Conservation (phyloP, 2,113 vertebrate genomes). For the Argyrosomus japonicus region DNA sequence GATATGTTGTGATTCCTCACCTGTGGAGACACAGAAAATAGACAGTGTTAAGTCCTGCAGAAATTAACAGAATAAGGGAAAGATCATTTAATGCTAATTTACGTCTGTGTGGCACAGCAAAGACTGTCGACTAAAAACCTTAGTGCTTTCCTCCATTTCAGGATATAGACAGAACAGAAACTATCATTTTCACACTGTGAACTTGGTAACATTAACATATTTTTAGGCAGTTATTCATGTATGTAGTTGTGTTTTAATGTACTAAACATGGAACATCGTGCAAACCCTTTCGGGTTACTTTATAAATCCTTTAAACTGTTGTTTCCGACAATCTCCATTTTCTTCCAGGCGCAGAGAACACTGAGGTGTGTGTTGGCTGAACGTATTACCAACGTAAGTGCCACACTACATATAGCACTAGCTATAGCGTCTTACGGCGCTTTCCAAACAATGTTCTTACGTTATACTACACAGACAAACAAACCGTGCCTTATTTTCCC, state of each 20-base stretch:
- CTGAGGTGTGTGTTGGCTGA: not conserved
- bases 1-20: not conserved
- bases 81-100: not conserved
- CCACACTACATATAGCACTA: not conserved
- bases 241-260: no score
- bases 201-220: no score
- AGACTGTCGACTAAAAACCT: no score
- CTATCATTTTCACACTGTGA: no score
- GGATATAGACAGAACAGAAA: no score
- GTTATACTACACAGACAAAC: no score
- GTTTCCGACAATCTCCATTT: not conserved
- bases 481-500: no score
- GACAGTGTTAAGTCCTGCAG: not conserved
- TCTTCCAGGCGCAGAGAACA: not conserved
- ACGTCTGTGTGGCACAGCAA: no score
- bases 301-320: not conserved
- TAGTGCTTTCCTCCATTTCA: no score
- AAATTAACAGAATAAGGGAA: not conserved
- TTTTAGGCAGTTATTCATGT: no score
- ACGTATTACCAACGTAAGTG: slow-evolving; percentile 24
- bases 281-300: accelerated
- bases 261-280: no score
- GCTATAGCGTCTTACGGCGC: not conserved
- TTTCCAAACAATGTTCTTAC: no score
- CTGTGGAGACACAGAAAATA: slow-evolving; percentile 35